Evolutionary conservation across 2,888 invertebrate genomes (phyloP).

Genomic region (Diaperis boleti): DNA sequence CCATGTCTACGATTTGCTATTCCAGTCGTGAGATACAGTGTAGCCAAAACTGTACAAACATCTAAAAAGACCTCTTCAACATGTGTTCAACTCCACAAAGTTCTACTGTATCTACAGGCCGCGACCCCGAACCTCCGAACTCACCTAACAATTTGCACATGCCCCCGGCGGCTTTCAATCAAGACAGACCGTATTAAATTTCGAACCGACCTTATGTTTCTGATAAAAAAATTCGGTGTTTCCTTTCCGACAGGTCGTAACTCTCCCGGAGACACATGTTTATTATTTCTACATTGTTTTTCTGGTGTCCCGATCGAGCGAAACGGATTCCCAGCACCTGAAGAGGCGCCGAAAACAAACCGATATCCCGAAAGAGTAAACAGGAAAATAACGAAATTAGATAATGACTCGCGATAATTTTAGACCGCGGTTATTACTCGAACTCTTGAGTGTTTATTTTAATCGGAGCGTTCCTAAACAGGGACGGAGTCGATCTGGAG

Average conservation of each 20-base stretch:
- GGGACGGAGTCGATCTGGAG: no score
- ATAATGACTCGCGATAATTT: constrained; percentile 11
- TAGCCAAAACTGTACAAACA: no score
- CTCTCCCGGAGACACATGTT: background rate
- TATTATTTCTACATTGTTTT: constrained; percentile 8
- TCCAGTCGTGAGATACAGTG: no score
- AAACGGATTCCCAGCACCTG: constrained; percentile 1
- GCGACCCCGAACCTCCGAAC: background rate
- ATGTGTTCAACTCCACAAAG: no score
- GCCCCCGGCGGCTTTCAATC: background rate
- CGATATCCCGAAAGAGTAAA: background rate
- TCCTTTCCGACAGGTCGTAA: background rate
- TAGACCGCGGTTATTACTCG: constrained; percentile 5
- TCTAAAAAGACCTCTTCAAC: no score
- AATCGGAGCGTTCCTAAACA: constrained; percentile 15
- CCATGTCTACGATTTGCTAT: no score
- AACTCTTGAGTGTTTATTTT: constrained; percentile 5
- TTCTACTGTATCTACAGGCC: no score
- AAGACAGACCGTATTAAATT: constrained; percentile 12
- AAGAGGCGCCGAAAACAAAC: constrained; percentile 3
- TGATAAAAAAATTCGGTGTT: background rate
- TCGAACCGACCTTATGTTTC: constrained; percentile 5
- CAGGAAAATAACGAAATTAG: constrained; percentile 12
- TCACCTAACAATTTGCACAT: background rate
- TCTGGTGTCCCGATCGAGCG: background rate